Evolutionary conservation across 2,888 invertebrate genomes (phyloP).

Genomic region (Acleris cristana): DNA sequence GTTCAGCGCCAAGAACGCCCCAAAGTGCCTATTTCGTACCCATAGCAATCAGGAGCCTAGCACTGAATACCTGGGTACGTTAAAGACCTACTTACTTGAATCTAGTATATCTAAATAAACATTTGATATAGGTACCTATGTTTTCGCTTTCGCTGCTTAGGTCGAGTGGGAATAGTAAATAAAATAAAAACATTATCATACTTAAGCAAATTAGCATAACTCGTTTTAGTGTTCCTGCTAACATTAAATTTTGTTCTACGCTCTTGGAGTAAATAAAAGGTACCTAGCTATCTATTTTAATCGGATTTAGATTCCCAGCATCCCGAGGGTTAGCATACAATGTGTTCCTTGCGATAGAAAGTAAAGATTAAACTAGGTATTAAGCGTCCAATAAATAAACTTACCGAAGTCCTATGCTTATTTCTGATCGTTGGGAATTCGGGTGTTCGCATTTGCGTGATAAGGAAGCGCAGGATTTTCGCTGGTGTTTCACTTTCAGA

Average conservation of each 20-base stretch:
- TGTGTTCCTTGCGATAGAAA: constrained; percentile 45
- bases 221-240: constrained; percentile 44
- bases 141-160: constrained; percentile 30
- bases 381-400: constrained; percentile 61
- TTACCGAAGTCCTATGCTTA: constrained; percentile 78
- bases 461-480: constrained; percentile 48
- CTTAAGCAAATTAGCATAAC: constrained; percentile 45
- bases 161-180: constrained; percentile 24
- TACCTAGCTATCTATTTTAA: constrained; percentile 18
- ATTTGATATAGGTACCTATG: not conserved
- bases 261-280: constrained; percentile 21
- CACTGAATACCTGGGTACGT: no score
- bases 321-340: constrained; percentile 40
- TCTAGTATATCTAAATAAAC: no score
- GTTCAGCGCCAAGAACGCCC: no score
- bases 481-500: constrained; percentile 35
- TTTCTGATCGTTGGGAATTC: constrained; percentile 68
- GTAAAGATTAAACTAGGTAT: constrained; percentile 45
- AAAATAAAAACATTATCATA: constrained; percentile 40
- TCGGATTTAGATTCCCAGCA: constrained; percentile 36
- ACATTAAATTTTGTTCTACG: constrained; percentile 9
- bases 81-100: no score
- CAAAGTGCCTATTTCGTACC: no score
- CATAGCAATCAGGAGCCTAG: no score
- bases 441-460: constrained; percentile 67